Evolutionary conservation across 2,113 vertebrate species (phyloP), one percentile per base, ranked within the genome.

Genomic region (Cygnus buccinator): DNA sequence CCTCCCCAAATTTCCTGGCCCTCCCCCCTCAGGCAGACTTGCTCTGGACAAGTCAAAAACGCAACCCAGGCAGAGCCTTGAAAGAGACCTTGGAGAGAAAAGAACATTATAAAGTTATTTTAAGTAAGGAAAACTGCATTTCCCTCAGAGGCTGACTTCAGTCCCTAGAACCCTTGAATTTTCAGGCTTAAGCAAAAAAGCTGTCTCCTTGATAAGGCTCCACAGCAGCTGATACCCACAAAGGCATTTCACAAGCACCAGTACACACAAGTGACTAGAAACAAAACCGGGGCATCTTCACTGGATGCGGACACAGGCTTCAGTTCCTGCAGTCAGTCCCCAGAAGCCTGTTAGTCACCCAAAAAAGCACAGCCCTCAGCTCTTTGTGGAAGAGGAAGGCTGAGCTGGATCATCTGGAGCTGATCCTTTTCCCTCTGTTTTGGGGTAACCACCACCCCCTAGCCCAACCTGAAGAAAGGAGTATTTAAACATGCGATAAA

Each of bases 91-190:
- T 94, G 94, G 58, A 84, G 74, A 95, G 54, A 62, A 87, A 92
- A 97, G 95, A 88, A 92, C 88, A 4, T 93, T 72, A 75, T 39
- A 68, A 91, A 90, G 74, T 89, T 96, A 96, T 96, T 96, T 95
- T 93, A 95, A 85, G 91, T 85, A 44, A 91, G 54, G 33, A 91
- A 95, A 89, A 88, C 66, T 92, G 76, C 62, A 88, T 81, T 90
- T 92, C 66, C 55, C 62, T 81, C 50, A 61, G 83, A 90, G 48
- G 25, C 2, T 88, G 82, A 77, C 80, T 87, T 96, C 43, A 65
- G 66, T 70, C 66, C 78, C 94, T 25, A 94, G 84, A 94, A 80
- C 11, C 35, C 70, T 89, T 92, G 61, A 81, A 89, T 89, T 90
- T 94, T 96, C 72, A 92, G 73, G 1, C 52, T 86, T 88, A 77